These are phyloP conservation scores for Hymenopus coronatus DNA, from an alignment of 2,888 invertebrate species.

Conservation along the genomic window DNA sequence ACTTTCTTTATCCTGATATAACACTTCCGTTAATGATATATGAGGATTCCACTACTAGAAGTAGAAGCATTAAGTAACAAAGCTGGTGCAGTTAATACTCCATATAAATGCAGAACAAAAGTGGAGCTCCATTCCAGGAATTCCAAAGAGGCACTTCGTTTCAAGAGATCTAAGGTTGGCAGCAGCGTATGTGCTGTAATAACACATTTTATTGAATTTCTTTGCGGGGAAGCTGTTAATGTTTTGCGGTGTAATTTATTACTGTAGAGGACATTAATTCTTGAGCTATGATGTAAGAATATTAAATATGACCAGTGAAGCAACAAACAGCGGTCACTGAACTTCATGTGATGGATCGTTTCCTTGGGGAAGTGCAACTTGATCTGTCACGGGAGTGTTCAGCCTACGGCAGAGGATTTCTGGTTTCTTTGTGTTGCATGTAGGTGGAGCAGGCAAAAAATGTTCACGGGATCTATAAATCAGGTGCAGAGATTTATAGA, in stretches of 20 bases:
- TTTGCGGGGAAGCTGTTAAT: not conserved
- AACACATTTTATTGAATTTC: not conserved
- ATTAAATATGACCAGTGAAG: not conserved
- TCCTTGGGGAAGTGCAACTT: not conserved
- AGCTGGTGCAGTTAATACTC: not conserved
- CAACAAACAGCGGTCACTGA: not conserved
- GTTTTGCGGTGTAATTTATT: not conserved
- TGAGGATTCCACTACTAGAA: not conserved
- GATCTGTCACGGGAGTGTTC: not conserved
- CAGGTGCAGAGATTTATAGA: not conserved
- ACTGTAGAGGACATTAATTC: not conserved
- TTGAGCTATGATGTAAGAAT: not conserved
- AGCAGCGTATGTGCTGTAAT: not conserved
- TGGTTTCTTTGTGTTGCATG: not conserved
- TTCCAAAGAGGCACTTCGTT: not conserved
- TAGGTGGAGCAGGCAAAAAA: not conserved
- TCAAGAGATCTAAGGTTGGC: not conserved
- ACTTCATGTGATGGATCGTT: not conserved
- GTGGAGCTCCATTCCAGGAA: not conserved
- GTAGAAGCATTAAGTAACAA: not conserved
- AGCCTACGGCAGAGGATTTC: no score
- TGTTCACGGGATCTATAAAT: not conserved
- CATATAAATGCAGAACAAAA: not conserved
- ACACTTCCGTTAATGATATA: no score
- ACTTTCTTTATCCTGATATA: no score